Conservation (phyloP, 2,888 invertebrate species). For the Tetragonisca angustula region DNA sequence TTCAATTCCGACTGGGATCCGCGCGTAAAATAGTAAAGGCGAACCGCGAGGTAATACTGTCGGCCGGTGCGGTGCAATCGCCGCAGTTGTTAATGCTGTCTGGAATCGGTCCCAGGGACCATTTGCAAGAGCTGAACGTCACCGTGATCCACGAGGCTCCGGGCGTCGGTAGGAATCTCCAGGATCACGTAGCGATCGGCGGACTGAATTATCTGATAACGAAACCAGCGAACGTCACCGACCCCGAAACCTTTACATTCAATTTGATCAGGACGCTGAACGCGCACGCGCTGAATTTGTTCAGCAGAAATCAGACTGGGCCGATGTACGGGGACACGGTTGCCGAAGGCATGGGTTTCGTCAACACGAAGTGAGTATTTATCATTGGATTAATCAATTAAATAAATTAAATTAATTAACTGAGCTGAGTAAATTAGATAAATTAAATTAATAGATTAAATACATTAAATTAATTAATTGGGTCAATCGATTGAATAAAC, state of each 20-base stretch:
- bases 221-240: constrained; percentile 63
- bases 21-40: constrained; percentile 86
- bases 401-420: too few relatives aligned
- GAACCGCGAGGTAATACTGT: constrained; percentile 90
- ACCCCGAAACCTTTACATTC: not conserved
- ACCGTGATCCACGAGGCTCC: constrained; percentile 87
- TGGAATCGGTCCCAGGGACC: constrained; percentile 90
- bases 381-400: too few relatives aligned
- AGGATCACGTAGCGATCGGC: constrained; percentile 93
- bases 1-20: constrained; percentile 87
- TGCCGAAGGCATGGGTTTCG: constrained; percentile 28
- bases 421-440: too few relatives aligned
- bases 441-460: too few relatives aligned
- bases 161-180: constrained; percentile 92
- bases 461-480: too few relatives aligned
- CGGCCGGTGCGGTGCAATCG: constrained; percentile 93
- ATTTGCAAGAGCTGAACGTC: constrained; percentile 87
- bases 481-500: too few relatives aligned
- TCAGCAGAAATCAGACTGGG: constrained; percentile 24
- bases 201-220: constrained; percentile 89
- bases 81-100: constrained; percentile 95
- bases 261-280: not conserved
- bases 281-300: not conserved
- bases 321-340: not conserved
- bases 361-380: constrained; percentile 58